phyloP scores from a whole-genome alignment of 1,140 invertebrate genomes.

The Tetraneura akinire region DNA sequence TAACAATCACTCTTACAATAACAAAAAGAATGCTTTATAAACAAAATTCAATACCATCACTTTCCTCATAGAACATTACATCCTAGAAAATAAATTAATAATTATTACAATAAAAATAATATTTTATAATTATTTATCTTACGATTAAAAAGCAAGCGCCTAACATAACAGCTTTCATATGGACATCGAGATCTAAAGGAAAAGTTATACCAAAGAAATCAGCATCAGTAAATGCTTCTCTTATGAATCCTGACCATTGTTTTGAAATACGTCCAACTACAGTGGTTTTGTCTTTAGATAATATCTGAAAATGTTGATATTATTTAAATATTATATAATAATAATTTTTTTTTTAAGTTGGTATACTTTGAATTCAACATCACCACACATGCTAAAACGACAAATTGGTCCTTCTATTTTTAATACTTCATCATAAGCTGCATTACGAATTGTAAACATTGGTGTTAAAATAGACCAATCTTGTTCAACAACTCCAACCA shows the following conservation, averaged over 20 bases:
- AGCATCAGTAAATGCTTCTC: constrained; percentile 74
- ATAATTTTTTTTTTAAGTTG: background rate
- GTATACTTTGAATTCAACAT: constrained; percentile 70
- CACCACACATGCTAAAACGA: constrained; percentile 77
- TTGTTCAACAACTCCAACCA: constrained; percentile 79
- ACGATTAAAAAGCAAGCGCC: constrained; percentile 76
- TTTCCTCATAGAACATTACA: constrained; percentile 38
- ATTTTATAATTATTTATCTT: constrained; percentile 58
- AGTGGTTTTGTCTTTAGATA: constrained; percentile 66
- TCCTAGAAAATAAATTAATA: background rate
- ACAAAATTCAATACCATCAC: background rate
- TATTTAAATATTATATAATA: background rate
- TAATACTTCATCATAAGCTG: constrained; percentile 74
- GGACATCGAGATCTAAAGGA: constrained; percentile 77
- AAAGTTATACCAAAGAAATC: constrained; percentile 80
- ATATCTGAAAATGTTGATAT: constrained; percentile 62
- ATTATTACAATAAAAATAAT: background rate
- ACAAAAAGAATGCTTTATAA: background rate
- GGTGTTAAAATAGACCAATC: constrained; percentile 82
- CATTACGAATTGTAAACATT: constrained; percentile 76
- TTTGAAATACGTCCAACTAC: constrained; percentile 77
- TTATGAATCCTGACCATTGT: constrained; percentile 71
- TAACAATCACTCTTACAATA: too few relatives aligned
- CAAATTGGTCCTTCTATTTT: constrained; percentile 83
- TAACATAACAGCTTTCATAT: constrained; percentile 78